These are phyloP conservation scores for Cyclura pinguis DNA, from an alignment of 2,797 vertebrate genomes.

Conservation along the genomic window DNA sequence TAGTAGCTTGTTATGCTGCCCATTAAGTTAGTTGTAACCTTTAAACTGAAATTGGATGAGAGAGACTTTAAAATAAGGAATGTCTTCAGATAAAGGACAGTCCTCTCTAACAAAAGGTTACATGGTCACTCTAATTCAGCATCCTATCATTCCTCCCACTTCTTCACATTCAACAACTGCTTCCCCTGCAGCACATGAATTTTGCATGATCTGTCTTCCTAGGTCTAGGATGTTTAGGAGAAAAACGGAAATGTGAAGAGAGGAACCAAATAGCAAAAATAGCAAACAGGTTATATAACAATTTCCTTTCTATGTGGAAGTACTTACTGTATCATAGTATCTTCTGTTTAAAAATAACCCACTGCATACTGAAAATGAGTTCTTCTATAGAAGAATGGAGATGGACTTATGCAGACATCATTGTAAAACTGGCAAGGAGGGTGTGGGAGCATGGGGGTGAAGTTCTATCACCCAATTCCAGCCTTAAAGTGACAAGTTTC, in stretches of 20 bases:
- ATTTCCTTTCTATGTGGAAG: not conserved
- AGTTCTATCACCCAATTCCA: not conserved
- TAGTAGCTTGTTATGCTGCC: too few relatives aligned
- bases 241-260: not conserved
- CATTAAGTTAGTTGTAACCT: too few relatives aligned
- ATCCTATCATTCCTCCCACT: too few relatives aligned
- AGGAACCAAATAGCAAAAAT: not conserved
- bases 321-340: not conserved
- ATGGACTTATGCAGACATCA: not conserved
- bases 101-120: too few relatives aligned
- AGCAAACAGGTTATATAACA: not conserved
- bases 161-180: not conserved
- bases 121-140: too few relatives aligned
- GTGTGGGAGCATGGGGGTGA: not conserved
- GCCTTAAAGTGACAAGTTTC: slow-evolving; percentile 58
- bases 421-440: not conserved
- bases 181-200: not conserved
- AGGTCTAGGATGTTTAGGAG: not conserved
- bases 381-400: not conserved
- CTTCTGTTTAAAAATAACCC: not conserved
- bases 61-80: too few relatives aligned
- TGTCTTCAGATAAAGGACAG: too few relatives aligned
- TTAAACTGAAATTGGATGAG: too few relatives aligned
- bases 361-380: not conserved
- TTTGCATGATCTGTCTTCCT: too few relatives aligned